These are phyloP conservation scores for Sclerurus mexicanus DNA, from an alignment of 2,113 vertebrate species.

Conservation along the genomic window DNA sequence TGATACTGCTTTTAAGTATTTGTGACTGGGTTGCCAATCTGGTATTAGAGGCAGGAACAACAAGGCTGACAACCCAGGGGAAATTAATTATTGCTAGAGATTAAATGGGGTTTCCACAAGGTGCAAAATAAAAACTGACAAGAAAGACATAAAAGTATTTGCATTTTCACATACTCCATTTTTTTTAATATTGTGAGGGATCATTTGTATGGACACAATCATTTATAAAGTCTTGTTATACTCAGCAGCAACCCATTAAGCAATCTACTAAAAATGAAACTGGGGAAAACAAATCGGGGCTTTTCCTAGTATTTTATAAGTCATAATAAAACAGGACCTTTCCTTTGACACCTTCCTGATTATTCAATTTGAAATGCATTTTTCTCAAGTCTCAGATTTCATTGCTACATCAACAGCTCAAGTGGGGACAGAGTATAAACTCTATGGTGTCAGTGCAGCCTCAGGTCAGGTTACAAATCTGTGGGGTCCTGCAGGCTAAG, in stretches of 20 bases:
- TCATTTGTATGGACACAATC: not conserved
- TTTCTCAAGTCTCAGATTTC: constrained; percentile 8
- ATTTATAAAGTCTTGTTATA: not conserved
- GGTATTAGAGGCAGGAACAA: not conserved
- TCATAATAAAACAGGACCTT: constrained; percentile 24
- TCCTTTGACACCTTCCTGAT: not conserved
- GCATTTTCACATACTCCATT: not conserved
- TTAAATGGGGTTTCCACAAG: not conserved
- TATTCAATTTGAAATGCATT: constrained; percentile 5
- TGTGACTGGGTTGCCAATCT: not conserved
- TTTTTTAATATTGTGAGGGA: not conserved
- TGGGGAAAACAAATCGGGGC: not conserved
- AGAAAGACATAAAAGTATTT: not conserved
- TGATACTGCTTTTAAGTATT: not conserved
- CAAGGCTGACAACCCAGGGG: not conserved
- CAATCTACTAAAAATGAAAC: constrained; percentile 14
- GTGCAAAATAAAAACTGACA: not conserved
- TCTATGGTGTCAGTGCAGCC: not conserved
- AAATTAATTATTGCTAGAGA: not conserved
- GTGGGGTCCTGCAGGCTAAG: not conserved
- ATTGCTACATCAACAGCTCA: not conserved
- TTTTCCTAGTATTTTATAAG: constrained; percentile 13
- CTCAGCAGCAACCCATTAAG: not conserved
- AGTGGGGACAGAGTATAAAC: not conserved
- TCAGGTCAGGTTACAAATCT: not conserved